Evolutionary conservation across 2,888 invertebrate genomes (phyloP).

Genomic region (Lydus trimaculatus): DNA sequence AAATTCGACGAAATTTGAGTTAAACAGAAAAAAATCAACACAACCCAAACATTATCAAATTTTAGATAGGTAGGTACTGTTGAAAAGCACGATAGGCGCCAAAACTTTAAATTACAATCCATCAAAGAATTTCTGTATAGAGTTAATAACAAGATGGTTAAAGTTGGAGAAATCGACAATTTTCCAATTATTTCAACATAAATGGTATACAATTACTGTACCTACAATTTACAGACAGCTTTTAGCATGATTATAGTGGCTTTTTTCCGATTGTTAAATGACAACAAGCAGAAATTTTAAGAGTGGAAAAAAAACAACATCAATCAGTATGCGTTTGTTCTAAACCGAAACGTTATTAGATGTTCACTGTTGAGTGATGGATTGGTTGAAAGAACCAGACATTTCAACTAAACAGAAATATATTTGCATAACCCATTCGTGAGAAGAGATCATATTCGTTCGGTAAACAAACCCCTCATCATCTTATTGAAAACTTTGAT

Average conservation of each 20-base stretch:
- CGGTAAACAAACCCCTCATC: constrained; percentile 1
- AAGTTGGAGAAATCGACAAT: constrained; percentile 2
- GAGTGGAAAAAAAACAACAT: not conserved
- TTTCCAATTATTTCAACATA: constrained; percentile 4
- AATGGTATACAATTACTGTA: not conserved
- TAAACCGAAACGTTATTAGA: constrained; percentile 2
- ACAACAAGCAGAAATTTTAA: not conserved
- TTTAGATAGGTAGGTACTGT: too few relatives aligned
- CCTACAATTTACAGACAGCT: not conserved
- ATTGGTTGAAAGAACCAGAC: not conserved
- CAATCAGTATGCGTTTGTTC: not conserved
- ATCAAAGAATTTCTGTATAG: not conserved
- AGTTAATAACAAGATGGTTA: not conserved
- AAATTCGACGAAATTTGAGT: not conserved
- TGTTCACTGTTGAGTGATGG: not conserved
- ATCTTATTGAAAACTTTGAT: not conserved
- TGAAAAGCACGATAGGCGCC: not conserved
- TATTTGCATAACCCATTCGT: not conserved
- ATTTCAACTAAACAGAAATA: not conserved
- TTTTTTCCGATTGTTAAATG: not conserved
- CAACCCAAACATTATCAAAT: not conserved
- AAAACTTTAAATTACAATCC: not conserved
- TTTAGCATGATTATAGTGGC: not conserved
- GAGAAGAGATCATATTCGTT: not conserved
- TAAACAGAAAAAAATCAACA: not conserved